Percentiles rank a stretch among this genome's conserved stretches.
phyloP scores from a whole-genome alignment of 2,797 vertebrate genomes.

The Chaetodon trifasciatus region DNA sequence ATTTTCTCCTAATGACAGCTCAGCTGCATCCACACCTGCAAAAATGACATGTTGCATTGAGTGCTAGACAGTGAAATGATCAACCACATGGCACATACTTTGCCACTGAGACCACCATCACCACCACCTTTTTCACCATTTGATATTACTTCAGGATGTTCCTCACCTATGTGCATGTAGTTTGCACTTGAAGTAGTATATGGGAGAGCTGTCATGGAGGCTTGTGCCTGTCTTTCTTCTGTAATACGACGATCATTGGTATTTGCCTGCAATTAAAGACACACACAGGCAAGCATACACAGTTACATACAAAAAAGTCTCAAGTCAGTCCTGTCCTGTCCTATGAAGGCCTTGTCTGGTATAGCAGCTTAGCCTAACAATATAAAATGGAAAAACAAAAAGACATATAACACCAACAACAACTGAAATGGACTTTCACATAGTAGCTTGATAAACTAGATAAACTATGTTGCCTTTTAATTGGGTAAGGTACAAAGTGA shows the following conservation, averaged over 20 bases:
- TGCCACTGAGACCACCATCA: background rate
- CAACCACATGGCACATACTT: background rate
- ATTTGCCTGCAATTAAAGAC: constrained; percentile 75
- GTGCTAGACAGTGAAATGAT: background rate
- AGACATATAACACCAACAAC: too few species aligned
- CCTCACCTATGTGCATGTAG: constrained; percentile 85
- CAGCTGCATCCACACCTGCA: constrained; percentile 59
- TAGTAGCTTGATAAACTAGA: too few species aligned
- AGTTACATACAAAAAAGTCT: background rate
- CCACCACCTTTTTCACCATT: too few species aligned
- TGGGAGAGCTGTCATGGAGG: constrained; percentile 70
- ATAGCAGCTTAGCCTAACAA: too few species aligned
- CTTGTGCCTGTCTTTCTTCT: constrained; percentile 71
- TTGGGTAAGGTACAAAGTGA: too few species aligned
- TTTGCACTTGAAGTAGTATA: constrained; percentile 80
- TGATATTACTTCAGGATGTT: background rate
- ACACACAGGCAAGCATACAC: background rate
- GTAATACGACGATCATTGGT: constrained; percentile 62
- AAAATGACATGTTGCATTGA: background rate
- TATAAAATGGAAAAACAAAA: too few species aligned
- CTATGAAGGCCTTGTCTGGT: too few species aligned
- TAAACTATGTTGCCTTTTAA: too few species aligned
- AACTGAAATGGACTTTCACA: too few species aligned
- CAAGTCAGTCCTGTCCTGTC: too few species aligned
- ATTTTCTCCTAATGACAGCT: constrained; percentile 76